Evolutionary conservation across 1,140 invertebrate genomes (phyloP).

Genomic region (Apis dorsata): DNA sequence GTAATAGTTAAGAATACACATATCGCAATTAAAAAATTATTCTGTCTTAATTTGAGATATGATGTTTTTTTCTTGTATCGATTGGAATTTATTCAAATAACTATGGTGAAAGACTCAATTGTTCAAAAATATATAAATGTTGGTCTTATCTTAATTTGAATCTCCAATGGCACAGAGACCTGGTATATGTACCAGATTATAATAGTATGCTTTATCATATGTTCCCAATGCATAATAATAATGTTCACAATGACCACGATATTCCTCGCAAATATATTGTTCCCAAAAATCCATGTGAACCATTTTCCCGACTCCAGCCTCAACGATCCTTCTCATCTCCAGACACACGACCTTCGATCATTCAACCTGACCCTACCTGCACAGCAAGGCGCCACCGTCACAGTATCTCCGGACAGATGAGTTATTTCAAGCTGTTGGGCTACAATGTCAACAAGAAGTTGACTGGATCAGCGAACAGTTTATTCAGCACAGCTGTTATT

Average conservation of each 20-base stretch:
- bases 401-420: constrained; percentile 96
- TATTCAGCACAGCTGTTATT: constrained; percentile 96
- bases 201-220: constrained; percentile 37
- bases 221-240: constrained; percentile 6
- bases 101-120: neutral
- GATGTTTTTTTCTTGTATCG: neutral
- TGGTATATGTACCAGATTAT: constrained; percentile 12
- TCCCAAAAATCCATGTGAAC: constrained; percentile 54
- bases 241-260: constrained; percentile 33
- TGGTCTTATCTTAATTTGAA: constrained; percentile 31
- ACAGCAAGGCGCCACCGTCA: constrained; percentile 91
- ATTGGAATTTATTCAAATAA: neutral
- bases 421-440: constrained; percentile 92
- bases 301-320: constrained; percentile 70
- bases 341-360: constrained; percentile 80
- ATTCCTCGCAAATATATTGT: constrained; percentile 30
- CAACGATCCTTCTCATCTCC: constrained; percentile 79
- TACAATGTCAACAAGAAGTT: constrained; percentile 86
- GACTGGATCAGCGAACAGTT: constrained; percentile 86
- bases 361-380: constrained; percentile 82
- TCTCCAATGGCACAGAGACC: constrained; percentile 18
- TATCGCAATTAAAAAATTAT: constrained; percentile 23
- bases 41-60: constrained; percentile 39
- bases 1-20: neutral
- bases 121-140: constrained; percentile 11